Conservation (phyloP, 2,888 invertebrate genomes). For the Coenonympha glycerion region DNA sequence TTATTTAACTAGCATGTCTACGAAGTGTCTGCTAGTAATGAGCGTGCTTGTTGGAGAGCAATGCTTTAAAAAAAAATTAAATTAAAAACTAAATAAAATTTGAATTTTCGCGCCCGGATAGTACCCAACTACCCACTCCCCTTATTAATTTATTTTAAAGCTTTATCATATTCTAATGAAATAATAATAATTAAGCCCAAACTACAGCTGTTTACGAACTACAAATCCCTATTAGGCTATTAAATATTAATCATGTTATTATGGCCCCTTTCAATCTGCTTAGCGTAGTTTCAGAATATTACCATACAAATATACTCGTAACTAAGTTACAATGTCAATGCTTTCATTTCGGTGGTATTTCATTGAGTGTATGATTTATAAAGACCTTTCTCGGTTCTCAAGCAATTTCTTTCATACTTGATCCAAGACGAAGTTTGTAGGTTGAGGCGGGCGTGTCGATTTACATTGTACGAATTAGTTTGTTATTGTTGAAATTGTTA, state of each 20-base stretch:
- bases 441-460: no score
- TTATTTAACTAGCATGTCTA: no score
- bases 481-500: no score
- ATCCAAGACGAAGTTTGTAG: constrained; percentile 8
- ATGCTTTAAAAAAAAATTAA: no score
- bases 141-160: no score
- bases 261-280: not conserved
- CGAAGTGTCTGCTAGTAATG: no score
- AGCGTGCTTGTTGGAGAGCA: no score
- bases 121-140: no score
- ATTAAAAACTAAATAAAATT: no score
- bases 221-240: not conserved
- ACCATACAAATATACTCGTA: not conserved
- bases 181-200: not conserved
- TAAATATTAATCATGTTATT: not conserved
- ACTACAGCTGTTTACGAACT: not conserved
- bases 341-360: constrained; percentile 1
- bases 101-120: no score
- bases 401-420: constrained; percentile 6
- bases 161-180: no score
- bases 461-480: no score
- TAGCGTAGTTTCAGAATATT: constrained; percentile 1
- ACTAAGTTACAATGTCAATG: not conserved
- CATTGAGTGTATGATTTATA: constrained; percentile 16
- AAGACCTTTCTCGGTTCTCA: constrained; percentile 13